Evolutionary conservation across 2,797 vertebrate species (phyloP).

Genomic region (Lutjanus campechanus): DNA sequence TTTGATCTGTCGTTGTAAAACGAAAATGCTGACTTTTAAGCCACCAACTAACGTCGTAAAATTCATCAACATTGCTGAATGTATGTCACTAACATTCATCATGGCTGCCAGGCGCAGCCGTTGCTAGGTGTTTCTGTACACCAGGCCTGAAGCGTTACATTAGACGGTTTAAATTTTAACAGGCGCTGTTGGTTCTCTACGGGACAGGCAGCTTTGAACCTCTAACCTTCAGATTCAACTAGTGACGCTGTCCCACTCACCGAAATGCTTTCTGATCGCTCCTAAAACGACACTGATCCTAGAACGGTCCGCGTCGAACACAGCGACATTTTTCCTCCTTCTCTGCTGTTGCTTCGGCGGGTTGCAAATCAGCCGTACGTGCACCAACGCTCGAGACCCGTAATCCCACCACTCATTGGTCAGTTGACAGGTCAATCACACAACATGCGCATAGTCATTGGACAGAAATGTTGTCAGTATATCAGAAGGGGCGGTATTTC

Average conservation of each 20-base stretch:
- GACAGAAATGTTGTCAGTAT: background rate
- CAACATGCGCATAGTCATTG: constrained; percentile 11
- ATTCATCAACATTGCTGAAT: background rate
- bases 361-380: constrained; percentile 85
- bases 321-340: constrained; percentile 85
- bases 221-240: constrained; percentile 58
- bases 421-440: constrained; percentile 44
- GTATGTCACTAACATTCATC: constrained; percentile 48
- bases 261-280: constrained; percentile 58
- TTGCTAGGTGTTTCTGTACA: background rate
- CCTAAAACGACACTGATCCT: constrained; percentile 86
- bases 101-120: constrained; percentile 65
- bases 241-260: constrained; percentile 84
- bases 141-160: constrained; percentile 9
- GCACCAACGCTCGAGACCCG: constrained; percentile 43
- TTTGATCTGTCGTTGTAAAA: background rate
- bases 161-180: background rate
- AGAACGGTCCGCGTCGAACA: constrained; percentile 83
- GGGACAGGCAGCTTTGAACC: constrained; percentile 12
- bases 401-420: constrained; percentile 71
- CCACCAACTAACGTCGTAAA: background rate
- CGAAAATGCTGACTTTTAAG: background rate
- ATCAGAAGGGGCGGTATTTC: constrained; percentile 62
- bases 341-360: constrained; percentile 78
- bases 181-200: background rate